Evolutionary conservation across 2,888 invertebrate genomes (phyloP).

Genomic region (Neoaliturus tenellus): DNA sequence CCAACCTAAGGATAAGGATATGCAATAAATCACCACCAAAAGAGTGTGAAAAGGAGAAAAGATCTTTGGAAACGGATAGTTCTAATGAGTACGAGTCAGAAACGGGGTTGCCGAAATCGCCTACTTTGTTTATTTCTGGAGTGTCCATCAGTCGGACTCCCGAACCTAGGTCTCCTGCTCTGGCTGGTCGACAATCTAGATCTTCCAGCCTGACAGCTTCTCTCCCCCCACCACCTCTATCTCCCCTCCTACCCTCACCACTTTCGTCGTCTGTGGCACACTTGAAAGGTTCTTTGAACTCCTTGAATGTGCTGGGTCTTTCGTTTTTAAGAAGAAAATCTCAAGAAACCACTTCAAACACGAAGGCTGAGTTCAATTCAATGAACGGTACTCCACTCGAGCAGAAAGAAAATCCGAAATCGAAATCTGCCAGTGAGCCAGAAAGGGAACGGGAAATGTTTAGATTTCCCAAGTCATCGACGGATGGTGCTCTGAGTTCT

Average conservation of each 20-base stretch:
- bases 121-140: constrained; percentile 76
- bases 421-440: constrained; percentile 75
- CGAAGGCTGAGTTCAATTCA: constrained; percentile 8
- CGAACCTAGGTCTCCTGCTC: constrained; percentile 72
- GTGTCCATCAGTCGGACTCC: constrained; percentile 76
- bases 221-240: constrained; percentile 67
- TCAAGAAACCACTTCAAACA: constrained; percentile 40
- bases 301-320: constrained; percentile 50
- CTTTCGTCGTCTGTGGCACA: constrained; percentile 62
- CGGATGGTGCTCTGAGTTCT: constrained; percentile 77
- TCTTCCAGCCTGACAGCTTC: constrained; percentile 75
- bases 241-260: constrained; percentile 59
- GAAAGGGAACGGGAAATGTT: constrained; percentile 75
- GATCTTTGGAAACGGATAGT: constrained; percentile 65
- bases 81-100: constrained; percentile 75
- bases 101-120: constrained; percentile 76
- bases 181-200: constrained; percentile 73
- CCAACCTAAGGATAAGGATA: constrained; percentile 62
- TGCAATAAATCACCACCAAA: constrained; percentile 55
- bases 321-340: constrained; percentile 54
- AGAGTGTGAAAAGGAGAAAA: constrained; percentile 60
- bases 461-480: constrained; percentile 76
- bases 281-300: constrained; percentile 60
- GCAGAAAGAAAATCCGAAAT: constrained; percentile 67
- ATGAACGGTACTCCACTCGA: constrained; percentile 27